Evolutionary conservation across 2,888 invertebrate genomes (phyloP).

Genomic region (Ellobium chinense): DNA sequence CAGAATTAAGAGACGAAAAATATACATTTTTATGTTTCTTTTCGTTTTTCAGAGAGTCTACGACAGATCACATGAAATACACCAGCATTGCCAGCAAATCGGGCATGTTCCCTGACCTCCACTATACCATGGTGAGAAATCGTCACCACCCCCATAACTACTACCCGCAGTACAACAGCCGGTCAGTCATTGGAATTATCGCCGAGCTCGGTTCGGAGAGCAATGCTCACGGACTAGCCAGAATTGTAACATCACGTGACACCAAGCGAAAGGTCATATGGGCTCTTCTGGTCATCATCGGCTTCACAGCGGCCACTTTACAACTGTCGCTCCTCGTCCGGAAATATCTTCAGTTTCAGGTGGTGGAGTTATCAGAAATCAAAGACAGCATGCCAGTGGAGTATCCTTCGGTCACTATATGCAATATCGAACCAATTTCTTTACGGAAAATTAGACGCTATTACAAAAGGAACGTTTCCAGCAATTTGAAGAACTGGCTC

Average conservation of each 20-base stretch:
- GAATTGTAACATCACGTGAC: conserved; percentile 67
- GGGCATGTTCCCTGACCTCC: conserved; percentile 54
- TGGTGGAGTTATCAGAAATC: conserved; percentile 72
- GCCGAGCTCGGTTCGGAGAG: conserved; percentile 72
- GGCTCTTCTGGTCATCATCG: conserved; percentile 71
- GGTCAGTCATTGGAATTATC: conserved; percentile 62
- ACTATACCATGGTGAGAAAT: conserved; percentile 40
- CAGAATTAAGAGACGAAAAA: too few species aligned
- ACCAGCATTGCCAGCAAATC: conserved; percentile 55
- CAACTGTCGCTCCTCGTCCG: conserved; percentile 71
- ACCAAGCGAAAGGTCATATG: conserved; percentile 72
- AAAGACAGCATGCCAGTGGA: conserved; percentile 73
- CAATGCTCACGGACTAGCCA: conserved; percentile 72
- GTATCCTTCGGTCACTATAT: conserved; percentile 73
- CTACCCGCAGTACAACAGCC: conserved; percentile 27
- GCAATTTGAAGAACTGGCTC: conserved; percentile 23
- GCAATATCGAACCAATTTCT: conserved; percentile 74
- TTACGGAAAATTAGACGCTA: conserved; percentile 59
- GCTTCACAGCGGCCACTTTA: conserved; percentile 72
- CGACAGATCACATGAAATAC: conserved; percentile 66
- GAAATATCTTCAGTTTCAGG: conserved; percentile 70
- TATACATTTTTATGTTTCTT: background rate
- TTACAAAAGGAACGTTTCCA: background rate
- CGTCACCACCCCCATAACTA: conserved; percentile 24
- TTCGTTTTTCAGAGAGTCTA: conserved; percentile 57